A percentile compares a stretch with the other conserved stretches of the same genome.
These are phyloP conservation scores for Rana temporaria DNA, from an alignment of 2,113 vertebrate genomes.

Conservation along the genomic window DNA sequence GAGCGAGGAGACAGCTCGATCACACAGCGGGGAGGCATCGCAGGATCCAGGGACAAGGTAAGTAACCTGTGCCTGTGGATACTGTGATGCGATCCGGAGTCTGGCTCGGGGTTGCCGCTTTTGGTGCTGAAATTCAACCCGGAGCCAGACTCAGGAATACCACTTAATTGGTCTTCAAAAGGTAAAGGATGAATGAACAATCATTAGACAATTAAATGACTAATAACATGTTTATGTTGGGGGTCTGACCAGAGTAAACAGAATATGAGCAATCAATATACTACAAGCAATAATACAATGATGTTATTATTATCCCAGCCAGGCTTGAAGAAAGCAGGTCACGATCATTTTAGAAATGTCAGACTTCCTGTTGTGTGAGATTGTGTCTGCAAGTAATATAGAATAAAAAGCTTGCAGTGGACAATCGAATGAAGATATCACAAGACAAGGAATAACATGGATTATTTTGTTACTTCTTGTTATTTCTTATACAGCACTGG, in stretches of 20 bases:
- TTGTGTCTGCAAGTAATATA: constrained; percentile 8
- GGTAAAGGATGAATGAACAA: neutral
- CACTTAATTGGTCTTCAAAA: neutral
- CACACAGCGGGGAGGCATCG: too few species aligned
- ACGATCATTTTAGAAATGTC: constrained; percentile 22
- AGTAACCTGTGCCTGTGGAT: too few species aligned
- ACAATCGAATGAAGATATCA: constrained; percentile 8
- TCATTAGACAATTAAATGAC: neutral
- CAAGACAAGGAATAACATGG: constrained; percentile 17
- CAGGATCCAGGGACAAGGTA: too few species aligned
- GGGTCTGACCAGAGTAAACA: neutral
- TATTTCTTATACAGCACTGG: constrained; percentile 1
- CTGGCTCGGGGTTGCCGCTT: too few species aligned
- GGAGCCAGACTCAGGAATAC: too few species aligned
- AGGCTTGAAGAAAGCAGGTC: constrained; percentile 6
- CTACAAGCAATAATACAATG: constrained; percentile 14
- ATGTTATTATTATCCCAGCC: constrained; percentile 11
- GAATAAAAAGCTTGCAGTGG: constrained; percentile 5
- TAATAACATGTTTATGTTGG: neutral
- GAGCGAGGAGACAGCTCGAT: too few species aligned
- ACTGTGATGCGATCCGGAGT: too few species aligned
- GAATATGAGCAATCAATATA: constrained; percentile 6
- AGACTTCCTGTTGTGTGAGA: constrained; percentile 15
- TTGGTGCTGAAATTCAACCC: too few species aligned
- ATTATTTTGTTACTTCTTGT: constrained; percentile 15